Percentiles rank a stretch among this genome's conserved stretches.
phyloP scores from a whole-genome alignment of 2,113 vertebrate genomes.

The Archocentrus centrarchus region DNA sequence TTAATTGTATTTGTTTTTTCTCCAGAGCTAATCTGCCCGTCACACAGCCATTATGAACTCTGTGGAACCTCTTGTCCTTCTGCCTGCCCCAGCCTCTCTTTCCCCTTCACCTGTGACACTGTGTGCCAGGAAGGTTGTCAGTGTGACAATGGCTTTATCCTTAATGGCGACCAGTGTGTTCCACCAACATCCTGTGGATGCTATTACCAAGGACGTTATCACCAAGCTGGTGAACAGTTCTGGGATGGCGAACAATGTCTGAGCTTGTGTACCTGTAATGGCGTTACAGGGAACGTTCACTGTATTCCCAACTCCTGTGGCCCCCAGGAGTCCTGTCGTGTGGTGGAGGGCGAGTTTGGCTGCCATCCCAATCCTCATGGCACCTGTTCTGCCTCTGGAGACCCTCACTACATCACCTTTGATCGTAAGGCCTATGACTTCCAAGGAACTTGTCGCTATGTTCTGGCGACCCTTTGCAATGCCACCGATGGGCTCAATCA shows the following conservation, averaged over 20 bases:
- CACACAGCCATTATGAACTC: conserved; percentile 73
- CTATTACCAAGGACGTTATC: conserved; percentile 67
- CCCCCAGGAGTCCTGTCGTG: conserved; percentile 61
- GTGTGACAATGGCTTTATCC: conserved; percentile 70
- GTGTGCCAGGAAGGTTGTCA: conserved; percentile 77
- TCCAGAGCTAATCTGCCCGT: conserved; percentile 64
- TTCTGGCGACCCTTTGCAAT: conserved; percentile 60
- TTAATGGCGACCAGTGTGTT: conserved; percentile 73
- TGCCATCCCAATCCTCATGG: conserved; percentile 65
- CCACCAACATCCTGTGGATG: conserved; percentile 73
- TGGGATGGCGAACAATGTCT: conserved; percentile 55
- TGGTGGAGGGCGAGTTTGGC: conserved; percentile 53
- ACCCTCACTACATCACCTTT: conserved; percentile 75
- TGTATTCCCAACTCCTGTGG: conserved; percentile 36
- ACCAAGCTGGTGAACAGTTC: conserved; percentile 57
- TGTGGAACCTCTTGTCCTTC: conserved; percentile 73
- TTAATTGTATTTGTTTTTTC: background rate
- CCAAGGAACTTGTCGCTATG: conserved; percentile 71
- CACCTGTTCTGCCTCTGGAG: conserved; percentile 67
- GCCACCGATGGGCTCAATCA: background rate
- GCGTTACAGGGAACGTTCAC: background rate
- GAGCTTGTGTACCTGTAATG: conserved; percentile 52
- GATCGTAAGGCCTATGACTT: conserved; percentile 63
- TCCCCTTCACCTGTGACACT: conserved; percentile 67
- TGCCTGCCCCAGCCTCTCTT: conserved; percentile 74